These are phyloP conservation scores for Stichopus horrens DNA, from an alignment of 53 echinoderm and acorn worm species.

Conservation along the genomic window DNA sequence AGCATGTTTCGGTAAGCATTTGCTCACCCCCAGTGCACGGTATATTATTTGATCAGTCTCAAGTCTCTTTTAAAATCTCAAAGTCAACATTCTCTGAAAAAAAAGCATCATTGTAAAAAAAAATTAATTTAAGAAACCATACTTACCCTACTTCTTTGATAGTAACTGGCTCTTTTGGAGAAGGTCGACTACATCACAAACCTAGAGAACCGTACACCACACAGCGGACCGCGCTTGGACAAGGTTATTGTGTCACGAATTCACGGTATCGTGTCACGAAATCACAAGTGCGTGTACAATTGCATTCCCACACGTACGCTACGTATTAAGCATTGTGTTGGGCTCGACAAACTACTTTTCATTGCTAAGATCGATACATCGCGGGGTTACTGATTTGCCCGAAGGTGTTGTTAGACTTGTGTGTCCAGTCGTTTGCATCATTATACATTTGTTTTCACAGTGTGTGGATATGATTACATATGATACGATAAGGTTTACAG, in stretches of 20 bases:
- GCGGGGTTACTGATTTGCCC: background rate
- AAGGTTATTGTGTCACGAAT: background rate
- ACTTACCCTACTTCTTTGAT: no score
- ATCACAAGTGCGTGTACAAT: background rate
- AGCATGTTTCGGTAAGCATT: background rate
- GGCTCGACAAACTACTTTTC: constrained; percentile 3
- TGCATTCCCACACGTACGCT: background rate
- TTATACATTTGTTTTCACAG: no score
- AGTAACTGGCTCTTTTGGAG: no score
- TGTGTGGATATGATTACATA: no score
- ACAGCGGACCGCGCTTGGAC: background rate
- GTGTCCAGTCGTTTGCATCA: background rate
- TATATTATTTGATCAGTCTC: background rate
- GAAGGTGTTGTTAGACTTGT: background rate
- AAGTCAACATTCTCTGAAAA: background rate
- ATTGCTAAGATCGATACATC: background rate
- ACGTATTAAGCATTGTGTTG: background rate
- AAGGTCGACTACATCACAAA: no score
- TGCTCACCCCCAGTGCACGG: background rate
- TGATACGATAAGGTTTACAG: no score
- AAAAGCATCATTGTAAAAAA: background rate
- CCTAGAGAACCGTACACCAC: background rate
- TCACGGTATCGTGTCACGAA: constrained; percentile 1
- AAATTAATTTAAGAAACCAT: no score
- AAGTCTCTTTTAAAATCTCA: background rate